Base-by-base conservation (phyloP, 1,140 invertebrate species). In the Trissolcus basalis region DNA sequence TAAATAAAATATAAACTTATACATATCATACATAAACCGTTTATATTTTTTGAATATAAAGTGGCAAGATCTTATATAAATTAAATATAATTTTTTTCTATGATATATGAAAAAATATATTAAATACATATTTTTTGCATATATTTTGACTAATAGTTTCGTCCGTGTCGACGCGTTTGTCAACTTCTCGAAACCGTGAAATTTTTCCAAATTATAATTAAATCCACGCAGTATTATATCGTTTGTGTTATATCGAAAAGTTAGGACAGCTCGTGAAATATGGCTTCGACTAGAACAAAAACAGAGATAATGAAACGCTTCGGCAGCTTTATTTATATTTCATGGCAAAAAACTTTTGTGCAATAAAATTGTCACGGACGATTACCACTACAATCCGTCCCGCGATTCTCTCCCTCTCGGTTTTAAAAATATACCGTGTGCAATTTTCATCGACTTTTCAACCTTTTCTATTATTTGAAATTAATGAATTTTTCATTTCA, bases 301-400 rank as follows among this genome's bases (percentile, higher is more conserved):
- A 8, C 12, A 8, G 39, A 2, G 16, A 43, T 44, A 43, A n/a
- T 36, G 8, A 4, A 43, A 55, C 16, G 14, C 12, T 45, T 45
- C 39, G 27, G 14, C 35, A 53, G 32, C 33, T 53, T 63, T 53
- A 63, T 63, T 63, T 51, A 63, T 35, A 53, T 53, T 63, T 63
- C 35, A 53, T 49, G 44, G 13, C 32, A 36, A 13, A 13, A 45
- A 63, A 63, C 15, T 63, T 63, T 53, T 45, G n/a, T n/a, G 13
- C 51, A 63, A 63, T 36, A 19, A 53, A 63, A 63, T 63, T 63
- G 59, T 63, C 41, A 53, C 51, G 50, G 36, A 50, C 45, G 15
- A 50, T 60, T 50, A 15, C 56, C 13, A 1, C 55, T 19, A 16
- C 44, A 14, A 10, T 48, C 36, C 32, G 32, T 59, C 33, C 13